Evolutionary conservation across 2,113 vertebrate genomes (phyloP).

Genomic region (Clarias macrocephalus): DNA sequence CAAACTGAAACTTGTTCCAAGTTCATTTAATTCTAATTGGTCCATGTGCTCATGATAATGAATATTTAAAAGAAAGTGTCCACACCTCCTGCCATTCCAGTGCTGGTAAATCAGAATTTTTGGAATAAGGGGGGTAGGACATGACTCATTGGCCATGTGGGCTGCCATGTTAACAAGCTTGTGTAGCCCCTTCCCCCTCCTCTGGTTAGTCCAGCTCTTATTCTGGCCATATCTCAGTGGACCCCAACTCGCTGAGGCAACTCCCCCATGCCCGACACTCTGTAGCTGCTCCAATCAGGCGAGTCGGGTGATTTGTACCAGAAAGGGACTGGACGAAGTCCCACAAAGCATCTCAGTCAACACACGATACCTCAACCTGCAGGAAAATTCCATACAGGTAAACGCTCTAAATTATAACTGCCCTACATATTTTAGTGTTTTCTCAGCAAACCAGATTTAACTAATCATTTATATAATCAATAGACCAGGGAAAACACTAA

Average conservation of each 20-base stretch:
- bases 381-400: conserved; percentile 92
- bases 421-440: too few relatives aligned
- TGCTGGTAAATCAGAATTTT: conserved; percentile 66
- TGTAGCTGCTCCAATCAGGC: conserved; percentile 96
- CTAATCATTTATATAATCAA: too few relatives aligned
- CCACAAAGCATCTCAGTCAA: conserved; percentile 90
- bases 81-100: conserved; percentile 43
- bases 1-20: background rate
- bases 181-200: conserved; percentile 74
- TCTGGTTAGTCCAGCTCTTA: conserved; percentile 70
- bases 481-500: too few relatives aligned
- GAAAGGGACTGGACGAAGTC: conserved; percentile 85
- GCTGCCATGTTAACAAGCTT: conserved; percentile 80
- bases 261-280: conserved; percentile 79
- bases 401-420: conserved; percentile 3
- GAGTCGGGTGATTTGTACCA: conserved; percentile 92
- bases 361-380: conserved; percentile 96
- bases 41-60: conserved; percentile 21
- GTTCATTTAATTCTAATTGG: background rate
- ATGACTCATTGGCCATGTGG: conserved; percentile 82
- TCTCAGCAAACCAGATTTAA: too few relatives aligned
- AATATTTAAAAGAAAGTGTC: conserved; percentile 50
- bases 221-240: conserved; percentile 75
- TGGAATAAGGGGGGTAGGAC: conserved; percentile 74
- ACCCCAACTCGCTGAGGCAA: conserved; percentile 73